Evolutionary conservation across 2,888 invertebrate genomes (phyloP), one percentile per base, ranked within the genome.

Genomic region (Pasiphila rectangulata): DNA sequence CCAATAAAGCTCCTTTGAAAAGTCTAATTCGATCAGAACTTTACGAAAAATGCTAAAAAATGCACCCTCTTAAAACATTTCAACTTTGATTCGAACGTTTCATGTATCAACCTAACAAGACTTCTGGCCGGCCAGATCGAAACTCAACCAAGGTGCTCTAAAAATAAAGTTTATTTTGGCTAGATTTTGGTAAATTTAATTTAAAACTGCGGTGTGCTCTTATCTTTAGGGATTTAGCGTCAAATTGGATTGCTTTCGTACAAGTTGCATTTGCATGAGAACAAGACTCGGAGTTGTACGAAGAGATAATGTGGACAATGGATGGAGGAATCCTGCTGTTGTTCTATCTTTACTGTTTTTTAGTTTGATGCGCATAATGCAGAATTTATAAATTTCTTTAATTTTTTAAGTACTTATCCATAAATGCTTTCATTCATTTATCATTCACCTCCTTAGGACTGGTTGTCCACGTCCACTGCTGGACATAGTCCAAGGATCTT

Each of bases 201-300:
- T 80, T 79, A 79, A 80, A 77, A 79, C 69, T 71, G 73, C 68
- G 74, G 73, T 70, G 64, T 69, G 72, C 73, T 69, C 63, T 74
- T 69, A 72, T 69, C 83, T 74, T 72, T 12, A 40, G 75, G 79
- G 83, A 73, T 73, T 82, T 75, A 65, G 66, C 73, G 67, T 76
- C 75, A 80, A 82, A 85, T 84, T 83, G 79, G 79, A 83, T 81
- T 75, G 79, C 72, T 75, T 75, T 71, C 71, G 71, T 75, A 78
- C 81, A 75, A 79, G 77, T 79, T 74, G 66, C 75, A 85, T 85
- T 83, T 82, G 79, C 83, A 84, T 83, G 66, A 63, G 69, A 67
- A 80, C 77, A 77, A 68, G 67, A 69, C 62, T 63, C 59, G 62
- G 27, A 47, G 12, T 9, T 34, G 34, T 42, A 10, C 17, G 16